Percentiles rank a stretch among this genome's conserved stretches.
Conservation (phyloP, 2,113 vertebrate species). For the Oncorhynchus nerka region DNA sequence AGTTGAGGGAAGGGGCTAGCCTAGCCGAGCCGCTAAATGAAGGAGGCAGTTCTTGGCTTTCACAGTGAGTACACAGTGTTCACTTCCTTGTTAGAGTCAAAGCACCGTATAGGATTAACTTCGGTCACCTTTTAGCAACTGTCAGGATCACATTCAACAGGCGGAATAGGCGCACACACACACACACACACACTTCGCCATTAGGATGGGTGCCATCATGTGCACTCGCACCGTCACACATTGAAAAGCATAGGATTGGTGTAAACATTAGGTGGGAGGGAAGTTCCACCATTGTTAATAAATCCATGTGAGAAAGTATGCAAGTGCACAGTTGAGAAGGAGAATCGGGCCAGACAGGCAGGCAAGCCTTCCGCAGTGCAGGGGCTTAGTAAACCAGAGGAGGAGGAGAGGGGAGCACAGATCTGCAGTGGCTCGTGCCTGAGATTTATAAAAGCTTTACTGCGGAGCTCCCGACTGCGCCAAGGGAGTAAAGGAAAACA, state of each 20-base stretch:
- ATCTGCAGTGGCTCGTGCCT: slow-evolving; percentile 63
- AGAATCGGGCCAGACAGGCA: slow-evolving; percentile 15
- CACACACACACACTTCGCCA: background rate
- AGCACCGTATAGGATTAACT: background rate
- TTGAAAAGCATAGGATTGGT: no score
- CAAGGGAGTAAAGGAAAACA: slow-evolving; percentile 12
- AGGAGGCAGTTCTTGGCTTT: slow-evolving; percentile 2
- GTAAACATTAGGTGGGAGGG: no score
- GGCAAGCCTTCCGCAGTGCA: slow-evolving; percentile 45
- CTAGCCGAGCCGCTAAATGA: background rate
- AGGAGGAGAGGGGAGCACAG: slow-evolving; percentile 33
- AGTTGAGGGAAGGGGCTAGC: background rate
- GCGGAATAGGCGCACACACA: background rate
- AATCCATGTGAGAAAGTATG: no score
- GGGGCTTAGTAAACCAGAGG: slow-evolving; percentile 47
- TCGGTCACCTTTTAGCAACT: slow-evolving; percentile 2
- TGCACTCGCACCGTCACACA: no score
- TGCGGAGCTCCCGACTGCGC: slow-evolving; percentile 40
- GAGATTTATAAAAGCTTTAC: slow-evolving; percentile 54
- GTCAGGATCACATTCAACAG: background rate
- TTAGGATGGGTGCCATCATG: background rate
- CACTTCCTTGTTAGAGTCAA: background rate
- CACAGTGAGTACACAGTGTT: background rate
- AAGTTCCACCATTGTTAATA: no score
- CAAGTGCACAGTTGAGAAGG: no score